Evolutionary conservation across 2,797 vertebrate genomes (phyloP).

Genomic region (Hipposideros larvatus): DNA sequence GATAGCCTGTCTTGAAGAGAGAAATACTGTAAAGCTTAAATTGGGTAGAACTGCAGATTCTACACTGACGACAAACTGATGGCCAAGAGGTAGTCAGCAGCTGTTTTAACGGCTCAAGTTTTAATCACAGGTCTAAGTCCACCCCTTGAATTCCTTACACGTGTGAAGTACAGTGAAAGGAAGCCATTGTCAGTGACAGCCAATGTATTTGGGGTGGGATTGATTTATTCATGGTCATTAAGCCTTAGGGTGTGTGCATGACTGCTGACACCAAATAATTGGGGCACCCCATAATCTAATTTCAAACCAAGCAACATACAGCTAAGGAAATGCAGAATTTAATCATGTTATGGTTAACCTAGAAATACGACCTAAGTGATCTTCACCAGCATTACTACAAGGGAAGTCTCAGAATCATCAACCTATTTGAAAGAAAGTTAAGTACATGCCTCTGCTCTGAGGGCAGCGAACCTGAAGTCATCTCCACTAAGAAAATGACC

Average conservation of each 20-base stretch:
- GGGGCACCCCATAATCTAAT: constrained; percentile 60
- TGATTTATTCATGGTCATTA: constrained; percentile 62
- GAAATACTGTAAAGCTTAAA: neutral
- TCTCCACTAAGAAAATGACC: constrained; percentile 19
- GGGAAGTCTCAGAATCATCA: neutral
- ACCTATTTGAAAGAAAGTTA: constrained; percentile 28
- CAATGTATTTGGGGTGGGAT: constrained; percentile 14
- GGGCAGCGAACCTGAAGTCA: constrained; percentile 14
- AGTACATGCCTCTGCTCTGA: neutral
- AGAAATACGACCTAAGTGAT: neutral
- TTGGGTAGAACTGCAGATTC: constrained; percentile 14
- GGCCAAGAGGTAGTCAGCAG: neutral
- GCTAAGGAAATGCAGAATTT: constrained; percentile 55
- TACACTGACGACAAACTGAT: neutral
- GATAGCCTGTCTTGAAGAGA: neutral
- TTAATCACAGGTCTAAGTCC: neutral
- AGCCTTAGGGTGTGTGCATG: neutral
- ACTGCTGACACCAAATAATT: constrained; percentile 56
- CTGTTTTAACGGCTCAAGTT: constrained; percentile 20
- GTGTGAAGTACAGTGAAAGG: constrained; percentile 3
- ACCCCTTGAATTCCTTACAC: neutral
- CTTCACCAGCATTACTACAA: neutral
- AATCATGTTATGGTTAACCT: constrained; percentile 39
- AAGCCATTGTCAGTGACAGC: constrained; percentile 22
- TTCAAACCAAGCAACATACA: constrained; percentile 22